Evolutionary conservation across 1,140 invertebrate genomes (phyloP), one percentile per base, ranked within the genome.

Genomic region (Teleopsis dalmanni): DNA sequence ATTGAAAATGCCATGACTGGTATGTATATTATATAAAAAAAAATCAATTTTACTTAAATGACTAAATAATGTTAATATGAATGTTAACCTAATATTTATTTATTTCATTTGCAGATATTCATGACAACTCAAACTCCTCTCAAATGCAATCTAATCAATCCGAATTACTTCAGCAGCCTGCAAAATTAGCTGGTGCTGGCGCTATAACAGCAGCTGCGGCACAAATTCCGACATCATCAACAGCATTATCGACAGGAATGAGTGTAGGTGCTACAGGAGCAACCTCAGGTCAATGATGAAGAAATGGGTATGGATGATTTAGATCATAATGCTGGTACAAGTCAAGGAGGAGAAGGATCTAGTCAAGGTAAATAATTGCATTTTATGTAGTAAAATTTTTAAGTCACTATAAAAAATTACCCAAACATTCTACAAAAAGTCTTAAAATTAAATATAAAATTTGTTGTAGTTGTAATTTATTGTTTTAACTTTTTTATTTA

Each of bases 231-330:
- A 55, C 55, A 31, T 58, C 61, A 49, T 58, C 61, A 62, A 62
- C 63, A 11, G 47, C 43, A 44, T 16, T 36, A 50, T 23, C 44
- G 11, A 36, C 18, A 27, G 40, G 22, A 70, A 70, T 70, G 67
- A 70, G 66, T 70, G 67, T 70, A 64, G 66, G 57, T 60, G 60
- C 62, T 66, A 69, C 63, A 68, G 64, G 51, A 45, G 34, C 36
- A 45, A 46, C 56, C 64, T 64, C 67, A 65, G 65, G 72, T 88
- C 49, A 85, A 88, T 65, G 85, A 88, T 58, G 85, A 88, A 63
- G 80, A 70, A 50, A 63, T 71, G 61, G 60, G 60, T 52, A 63
- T 68, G 60, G 68, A 71, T 49, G 71, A 72, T 58, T 74, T 77
- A 60, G 76, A 77, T 60, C 74, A 76, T 57, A 60, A 62, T 51